phyloP scores from a whole-genome alignment of 2,797 vertebrate genomes.

The Amblyraja radiata region DNA sequence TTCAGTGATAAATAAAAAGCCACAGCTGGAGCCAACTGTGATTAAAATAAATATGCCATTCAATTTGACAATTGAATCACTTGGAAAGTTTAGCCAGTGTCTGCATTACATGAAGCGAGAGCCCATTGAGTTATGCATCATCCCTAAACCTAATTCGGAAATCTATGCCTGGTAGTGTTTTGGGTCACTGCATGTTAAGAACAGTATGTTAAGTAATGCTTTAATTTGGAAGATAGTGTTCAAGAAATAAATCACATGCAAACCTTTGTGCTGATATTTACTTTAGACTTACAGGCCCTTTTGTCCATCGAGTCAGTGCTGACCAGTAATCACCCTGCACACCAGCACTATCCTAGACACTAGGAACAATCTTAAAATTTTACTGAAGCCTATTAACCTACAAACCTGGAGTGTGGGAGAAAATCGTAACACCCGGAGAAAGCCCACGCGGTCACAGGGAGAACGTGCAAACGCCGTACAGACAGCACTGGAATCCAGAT shows the following conservation, averaged over 20 bases:
- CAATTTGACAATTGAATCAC: neutral
- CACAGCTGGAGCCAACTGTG: neutral
- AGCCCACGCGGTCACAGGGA: no score
- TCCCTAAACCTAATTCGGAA: neutral
- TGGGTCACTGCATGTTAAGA: neutral
- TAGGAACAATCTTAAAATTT: no score
- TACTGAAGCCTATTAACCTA: no score
- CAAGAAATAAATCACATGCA: neutral
- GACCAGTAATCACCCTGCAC: no score
- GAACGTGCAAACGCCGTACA: no score
- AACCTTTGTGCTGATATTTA: neutral
- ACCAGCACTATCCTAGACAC: no score
- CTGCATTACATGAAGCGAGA: neutral
- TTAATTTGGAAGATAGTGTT: neutral
- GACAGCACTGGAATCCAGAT: no score
- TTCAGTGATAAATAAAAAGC: neutral
- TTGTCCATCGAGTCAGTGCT: no score
- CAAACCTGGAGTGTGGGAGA: no score
- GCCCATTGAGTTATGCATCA: neutral
- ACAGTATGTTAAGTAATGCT: neutral
- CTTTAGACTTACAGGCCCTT: no score
- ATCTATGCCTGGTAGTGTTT: neutral
- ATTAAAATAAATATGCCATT: neutral
- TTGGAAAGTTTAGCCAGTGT: neutral
- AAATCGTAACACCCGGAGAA: no score